A percentile compares a stretch with the other conserved stretches of the same genome.
Evolutionary conservation across 2,797 vertebrate species (phyloP).

Genomic region (Poecilia gillii): DNA sequence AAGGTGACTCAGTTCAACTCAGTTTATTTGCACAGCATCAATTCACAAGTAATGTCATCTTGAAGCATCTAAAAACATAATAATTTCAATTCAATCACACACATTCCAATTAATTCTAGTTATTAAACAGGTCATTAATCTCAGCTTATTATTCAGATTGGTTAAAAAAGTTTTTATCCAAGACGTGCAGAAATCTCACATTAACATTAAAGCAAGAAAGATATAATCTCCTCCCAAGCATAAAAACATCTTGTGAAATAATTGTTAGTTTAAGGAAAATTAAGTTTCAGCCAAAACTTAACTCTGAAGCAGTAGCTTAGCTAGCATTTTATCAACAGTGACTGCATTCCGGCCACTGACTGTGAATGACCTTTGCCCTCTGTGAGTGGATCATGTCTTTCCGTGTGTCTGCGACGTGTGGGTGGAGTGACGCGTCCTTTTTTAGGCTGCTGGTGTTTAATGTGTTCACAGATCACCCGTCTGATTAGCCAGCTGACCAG

Average conservation of each 20-base stretch:
- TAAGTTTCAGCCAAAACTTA: background rate
- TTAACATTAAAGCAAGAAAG: background rate
- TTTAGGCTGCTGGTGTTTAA: slow-evolving; percentile 50
- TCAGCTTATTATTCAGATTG: too few relatives aligned
- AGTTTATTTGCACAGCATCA: too few relatives aligned
- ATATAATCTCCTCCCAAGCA: background rate
- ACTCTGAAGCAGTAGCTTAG: background rate
- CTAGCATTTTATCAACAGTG: background rate
- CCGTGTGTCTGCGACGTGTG: slow-evolving; percentile 20
- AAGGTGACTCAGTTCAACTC: background rate
- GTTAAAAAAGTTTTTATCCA: too few relatives aligned
- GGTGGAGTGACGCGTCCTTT: slow-evolving; percentile 32
- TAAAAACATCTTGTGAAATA: background rate
- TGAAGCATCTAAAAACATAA: too few relatives aligned
- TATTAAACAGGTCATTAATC: too few relatives aligned
- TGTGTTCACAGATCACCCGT: slow-evolving; percentile 76
- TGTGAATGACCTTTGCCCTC: background rate
- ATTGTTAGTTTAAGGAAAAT: background rate
- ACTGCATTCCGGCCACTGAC: background rate
- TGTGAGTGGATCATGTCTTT: background rate
- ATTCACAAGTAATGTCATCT: too few relatives aligned
- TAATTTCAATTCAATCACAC: too few relatives aligned
- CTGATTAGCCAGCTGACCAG: slow-evolving; percentile 51
- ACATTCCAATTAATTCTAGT: too few relatives aligned
- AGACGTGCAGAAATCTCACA: background rate